Percentiles rank a stretch among this genome's conserved stretches.
Evolutionary conservation across 2,888 invertebrate genomes (phyloP).

Genomic region (Heteropelma amictum): DNA sequence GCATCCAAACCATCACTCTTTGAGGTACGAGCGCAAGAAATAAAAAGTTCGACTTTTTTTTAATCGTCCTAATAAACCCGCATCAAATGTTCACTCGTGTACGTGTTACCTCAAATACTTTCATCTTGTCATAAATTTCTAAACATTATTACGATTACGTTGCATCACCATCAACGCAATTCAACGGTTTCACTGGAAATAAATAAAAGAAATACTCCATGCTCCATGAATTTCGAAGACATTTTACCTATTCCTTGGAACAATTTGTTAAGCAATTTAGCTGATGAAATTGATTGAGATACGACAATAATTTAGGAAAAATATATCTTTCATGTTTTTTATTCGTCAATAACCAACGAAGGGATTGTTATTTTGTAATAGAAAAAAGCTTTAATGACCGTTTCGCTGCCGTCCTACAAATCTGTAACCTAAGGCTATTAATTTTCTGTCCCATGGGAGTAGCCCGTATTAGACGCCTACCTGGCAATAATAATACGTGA

Average conservation of each 20-base stretch:
- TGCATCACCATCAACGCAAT: conserved; percentile 23
- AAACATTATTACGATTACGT: conserved; percentile 48
- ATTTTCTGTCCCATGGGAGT: conserved; percentile 46
- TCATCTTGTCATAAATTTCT: conserved; percentile 44
- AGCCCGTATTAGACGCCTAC: conserved; percentile 53
- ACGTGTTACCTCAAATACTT: conserved; percentile 21
- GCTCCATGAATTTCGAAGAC: neutral
- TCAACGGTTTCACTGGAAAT: conserved; percentile 5
- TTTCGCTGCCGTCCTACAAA: conserved; percentile 8
- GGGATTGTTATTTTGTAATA: conserved; percentile 1
- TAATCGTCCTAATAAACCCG: too few relatives aligned
- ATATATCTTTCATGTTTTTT: neutral
- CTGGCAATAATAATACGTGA: conserved; percentile 50
- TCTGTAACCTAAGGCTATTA: conserved; percentile 13
- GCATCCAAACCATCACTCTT: too few relatives aligned
- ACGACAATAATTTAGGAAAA: neutral
- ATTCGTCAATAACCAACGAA: neutral
- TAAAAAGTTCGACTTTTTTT: too few relatives aligned
- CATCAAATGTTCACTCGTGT: conserved; percentile 27
- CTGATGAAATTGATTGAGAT: neutral
- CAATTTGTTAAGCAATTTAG: neutral
- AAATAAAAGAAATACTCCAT: neutral
- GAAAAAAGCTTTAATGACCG: conserved; percentile 4
- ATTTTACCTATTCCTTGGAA: neutral
- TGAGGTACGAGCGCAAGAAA: too few relatives aligned